Evolutionary conservation across 2,888 invertebrate genomes (phyloP).

Genomic region (Mycalesis mineus): DNA sequence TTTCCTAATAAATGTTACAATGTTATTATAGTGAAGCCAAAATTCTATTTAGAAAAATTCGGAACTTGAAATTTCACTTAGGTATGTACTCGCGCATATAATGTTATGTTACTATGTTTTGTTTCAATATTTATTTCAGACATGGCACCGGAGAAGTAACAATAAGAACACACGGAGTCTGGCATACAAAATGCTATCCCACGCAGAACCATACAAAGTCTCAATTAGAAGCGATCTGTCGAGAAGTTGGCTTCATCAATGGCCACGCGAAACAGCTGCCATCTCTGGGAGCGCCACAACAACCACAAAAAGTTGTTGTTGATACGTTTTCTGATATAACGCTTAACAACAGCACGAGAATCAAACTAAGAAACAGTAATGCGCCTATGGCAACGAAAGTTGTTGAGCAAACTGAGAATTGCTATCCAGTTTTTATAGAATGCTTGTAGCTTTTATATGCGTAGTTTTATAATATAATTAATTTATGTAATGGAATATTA

Average conservation of each 20-base stretch:
- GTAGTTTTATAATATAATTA: background rate
- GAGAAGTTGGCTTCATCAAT: slow-evolving; percentile 78
- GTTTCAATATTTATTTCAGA: slow-evolving; percentile 50
- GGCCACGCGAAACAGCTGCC: slow-evolving; percentile 71
- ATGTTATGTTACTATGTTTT: too few relatives aligned
- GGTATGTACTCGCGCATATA: too few relatives aligned
- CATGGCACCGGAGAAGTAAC: slow-evolving; percentile 82
- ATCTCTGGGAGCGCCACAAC: slow-evolving; percentile 38
- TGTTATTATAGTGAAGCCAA: too few relatives aligned
- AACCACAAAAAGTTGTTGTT: slow-evolving; percentile 49
- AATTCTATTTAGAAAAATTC: too few relatives aligned
- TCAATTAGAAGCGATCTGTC: slow-evolving; percentile 80
- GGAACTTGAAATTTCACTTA: too few relatives aligned
- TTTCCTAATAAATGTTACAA: too few relatives aligned
- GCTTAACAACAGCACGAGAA: slow-evolving; percentile 58
- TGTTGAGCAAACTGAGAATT: slow-evolving; percentile 45
- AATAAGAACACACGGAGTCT: slow-evolving; percentile 81
- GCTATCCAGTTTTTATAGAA: slow-evolving; percentile 70
- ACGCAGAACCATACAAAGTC: slow-evolving; percentile 69
- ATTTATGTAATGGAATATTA: background rate
- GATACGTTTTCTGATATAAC: slow-evolving; percentile 57
- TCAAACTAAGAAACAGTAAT: slow-evolving; percentile 59
- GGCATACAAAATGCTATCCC: slow-evolving; percentile 84
- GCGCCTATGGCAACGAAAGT: slow-evolving; percentile 56
- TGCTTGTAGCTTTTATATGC: slow-evolving; percentile 45